A percentile compares a stretch with the other conserved stretches of the same genome.
Evolutionary conservation across 2,113 vertebrate species (phyloP).

Genomic region (Stomatorhinus ivindoensis): DNA sequence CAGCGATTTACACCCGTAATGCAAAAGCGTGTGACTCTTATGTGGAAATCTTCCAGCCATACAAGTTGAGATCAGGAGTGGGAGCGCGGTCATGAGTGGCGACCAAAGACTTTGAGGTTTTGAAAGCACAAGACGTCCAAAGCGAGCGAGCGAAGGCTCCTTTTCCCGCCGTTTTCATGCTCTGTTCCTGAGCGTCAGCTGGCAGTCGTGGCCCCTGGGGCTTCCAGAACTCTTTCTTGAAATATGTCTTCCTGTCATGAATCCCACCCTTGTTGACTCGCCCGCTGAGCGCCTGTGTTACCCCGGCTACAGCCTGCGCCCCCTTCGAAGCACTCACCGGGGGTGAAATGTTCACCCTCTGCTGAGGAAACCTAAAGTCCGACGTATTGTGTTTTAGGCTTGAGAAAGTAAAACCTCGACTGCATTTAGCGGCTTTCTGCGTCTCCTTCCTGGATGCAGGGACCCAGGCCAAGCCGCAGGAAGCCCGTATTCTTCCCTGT

Average conservation of each 20-base stretch:
- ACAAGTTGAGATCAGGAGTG: neutral
- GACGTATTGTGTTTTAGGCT: neutral
- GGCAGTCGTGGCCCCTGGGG: neutral
- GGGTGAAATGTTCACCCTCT: neutral
- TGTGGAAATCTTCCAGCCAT: neutral
- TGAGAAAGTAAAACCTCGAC: neutral
- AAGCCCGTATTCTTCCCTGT: neutral
- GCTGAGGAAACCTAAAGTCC: neutral
- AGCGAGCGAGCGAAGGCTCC: neutral
- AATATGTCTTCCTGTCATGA: slow-evolving; percentile 1
- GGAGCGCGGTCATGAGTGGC: neutral
- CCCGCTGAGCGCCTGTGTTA: neutral
- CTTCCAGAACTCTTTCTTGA: neutral
- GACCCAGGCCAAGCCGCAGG: neutral
- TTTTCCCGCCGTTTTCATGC: neutral
- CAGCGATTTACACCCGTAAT: neutral
- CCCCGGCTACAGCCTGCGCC: neutral
- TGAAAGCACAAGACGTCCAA: neutral
- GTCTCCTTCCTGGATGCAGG: neutral
- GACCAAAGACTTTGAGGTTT: neutral
- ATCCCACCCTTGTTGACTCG: neutral
- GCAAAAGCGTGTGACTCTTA: neutral
- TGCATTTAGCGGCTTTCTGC: neutral
- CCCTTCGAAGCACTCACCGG: neutral
- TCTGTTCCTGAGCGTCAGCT: neutral